A percentile compares a stretch with the other conserved stretches of the same genome.
Conservation (phyloP, 2,113 vertebrate genomes). For the Pollimyrus isidori region DNA sequence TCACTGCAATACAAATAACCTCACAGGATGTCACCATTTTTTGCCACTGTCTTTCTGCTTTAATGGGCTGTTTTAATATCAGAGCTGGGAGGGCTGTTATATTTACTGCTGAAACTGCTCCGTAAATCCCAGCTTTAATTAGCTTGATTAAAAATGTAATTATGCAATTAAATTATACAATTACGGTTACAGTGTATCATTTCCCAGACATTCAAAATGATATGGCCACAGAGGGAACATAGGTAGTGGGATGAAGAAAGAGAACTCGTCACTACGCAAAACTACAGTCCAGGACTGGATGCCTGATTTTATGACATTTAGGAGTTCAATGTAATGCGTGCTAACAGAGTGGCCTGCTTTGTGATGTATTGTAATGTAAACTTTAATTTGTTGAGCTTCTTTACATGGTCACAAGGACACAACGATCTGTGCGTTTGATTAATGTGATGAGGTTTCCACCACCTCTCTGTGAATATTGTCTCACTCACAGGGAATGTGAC, state of each 20-base stretch:
- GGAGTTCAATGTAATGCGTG: background rate
- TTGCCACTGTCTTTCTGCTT: background rate
- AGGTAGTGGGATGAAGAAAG: background rate
- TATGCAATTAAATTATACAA: background rate
- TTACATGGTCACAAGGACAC: background rate
- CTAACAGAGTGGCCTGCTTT: background rate
- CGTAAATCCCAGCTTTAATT: background rate
- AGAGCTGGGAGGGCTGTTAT: background rate
- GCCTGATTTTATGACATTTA: background rate
- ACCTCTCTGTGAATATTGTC: background rate
- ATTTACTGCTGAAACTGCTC: background rate
- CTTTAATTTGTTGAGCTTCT: background rate
- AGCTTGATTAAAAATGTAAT: background rate
- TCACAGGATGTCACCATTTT: background rate
- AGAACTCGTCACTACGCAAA: background rate
- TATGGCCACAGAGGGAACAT: background rate
- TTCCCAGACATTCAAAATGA: background rate
- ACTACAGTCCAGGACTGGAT: background rate
- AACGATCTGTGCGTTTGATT: background rate
- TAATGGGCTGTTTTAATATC: background rate
- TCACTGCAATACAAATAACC: background rate
- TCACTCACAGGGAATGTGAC: background rate
- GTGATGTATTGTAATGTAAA: background rate
- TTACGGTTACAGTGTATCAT: background rate
- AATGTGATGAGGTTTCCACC: background rate